Conservation (phyloP, 35 echinoderm and acorn worm genomes). For the Anneissia japonica region DNA sequence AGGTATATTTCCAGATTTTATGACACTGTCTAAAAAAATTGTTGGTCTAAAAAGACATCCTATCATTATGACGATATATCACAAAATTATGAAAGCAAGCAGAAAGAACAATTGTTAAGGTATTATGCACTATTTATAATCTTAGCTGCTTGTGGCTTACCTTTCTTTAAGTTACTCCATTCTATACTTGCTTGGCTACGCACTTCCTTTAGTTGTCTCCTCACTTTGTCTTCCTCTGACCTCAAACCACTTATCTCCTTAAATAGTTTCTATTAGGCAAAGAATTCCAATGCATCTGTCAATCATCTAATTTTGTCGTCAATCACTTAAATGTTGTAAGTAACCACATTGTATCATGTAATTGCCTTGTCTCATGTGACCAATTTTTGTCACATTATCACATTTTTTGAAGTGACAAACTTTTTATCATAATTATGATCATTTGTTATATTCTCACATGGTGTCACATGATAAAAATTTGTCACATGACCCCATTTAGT, state of each 20-base stretch:
- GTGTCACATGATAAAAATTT: too few relatives aligned
- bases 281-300: neutral
- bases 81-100: too few relatives aligned
- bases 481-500: too few relatives aligned
- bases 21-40: too few relatives aligned
- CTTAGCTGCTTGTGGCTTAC: too few relatives aligned
- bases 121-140: too few relatives aligned
- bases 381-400: neutral
- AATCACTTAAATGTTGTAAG: neutral
- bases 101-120: too few relatives aligned
- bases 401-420: neutral
- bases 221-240: slow-evolving; percentile 54
- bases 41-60: too few relatives aligned
- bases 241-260: slow-evolving; percentile 52
- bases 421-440: neutral
- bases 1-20: too few relatives aligned
- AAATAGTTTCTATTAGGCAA: slow-evolving; percentile 61
- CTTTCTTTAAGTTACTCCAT: slow-evolving; percentile 51
- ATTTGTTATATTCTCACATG: neutral
- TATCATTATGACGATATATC: too few relatives aligned
- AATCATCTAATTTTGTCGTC: neutral
- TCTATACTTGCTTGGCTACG: slow-evolving; percentile 59
- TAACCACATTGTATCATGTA: neutral
- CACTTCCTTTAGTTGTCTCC: slow-evolving; percentile 29
- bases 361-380: neutral